Conservation (phyloP, 2,797 vertebrate genomes). For the Lithobates pipiens region DNA sequence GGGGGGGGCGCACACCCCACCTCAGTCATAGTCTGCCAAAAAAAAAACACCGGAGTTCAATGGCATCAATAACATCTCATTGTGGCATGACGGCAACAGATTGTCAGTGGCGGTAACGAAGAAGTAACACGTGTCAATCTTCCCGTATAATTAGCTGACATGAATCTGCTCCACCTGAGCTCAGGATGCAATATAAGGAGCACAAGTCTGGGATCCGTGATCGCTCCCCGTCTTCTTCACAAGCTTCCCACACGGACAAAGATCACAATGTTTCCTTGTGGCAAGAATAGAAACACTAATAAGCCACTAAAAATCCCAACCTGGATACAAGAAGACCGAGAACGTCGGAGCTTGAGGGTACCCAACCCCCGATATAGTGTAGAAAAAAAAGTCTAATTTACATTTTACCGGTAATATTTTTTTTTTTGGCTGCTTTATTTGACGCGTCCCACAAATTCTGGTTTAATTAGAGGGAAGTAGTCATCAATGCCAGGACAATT, state of each 20-base stretch:
- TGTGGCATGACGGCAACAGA: background rate
- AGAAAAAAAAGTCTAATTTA: too few relatives aligned
- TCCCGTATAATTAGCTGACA: background rate
- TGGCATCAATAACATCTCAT: background rate
- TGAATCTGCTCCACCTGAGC: background rate
- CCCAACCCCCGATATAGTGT: too few relatives aligned
- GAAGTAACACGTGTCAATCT: background rate
- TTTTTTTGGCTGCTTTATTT: too few relatives aligned
- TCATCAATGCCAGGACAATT: too few relatives aligned
- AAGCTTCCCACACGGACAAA: background rate
- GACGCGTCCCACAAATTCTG: too few relatives aligned
- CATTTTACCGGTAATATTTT: too few relatives aligned
- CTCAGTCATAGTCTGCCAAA: background rate
- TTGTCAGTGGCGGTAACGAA: background rate
- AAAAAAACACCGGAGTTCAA: background rate
- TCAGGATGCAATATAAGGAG: background rate
- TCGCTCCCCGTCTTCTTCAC: background rate
- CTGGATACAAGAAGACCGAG: background rate
- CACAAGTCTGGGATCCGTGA: background rate
- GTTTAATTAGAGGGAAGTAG: too few relatives aligned
- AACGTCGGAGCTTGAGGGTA: too few relatives aligned
- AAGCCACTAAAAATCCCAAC: background rate
- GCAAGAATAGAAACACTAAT: background rate
- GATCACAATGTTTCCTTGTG: background rate
- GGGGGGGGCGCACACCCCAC: background rate